These are phyloP conservation scores for Exephanes ischioxanthus DNA, from an alignment of 2,888 invertebrate species.

Conservation along the genomic window DNA sequence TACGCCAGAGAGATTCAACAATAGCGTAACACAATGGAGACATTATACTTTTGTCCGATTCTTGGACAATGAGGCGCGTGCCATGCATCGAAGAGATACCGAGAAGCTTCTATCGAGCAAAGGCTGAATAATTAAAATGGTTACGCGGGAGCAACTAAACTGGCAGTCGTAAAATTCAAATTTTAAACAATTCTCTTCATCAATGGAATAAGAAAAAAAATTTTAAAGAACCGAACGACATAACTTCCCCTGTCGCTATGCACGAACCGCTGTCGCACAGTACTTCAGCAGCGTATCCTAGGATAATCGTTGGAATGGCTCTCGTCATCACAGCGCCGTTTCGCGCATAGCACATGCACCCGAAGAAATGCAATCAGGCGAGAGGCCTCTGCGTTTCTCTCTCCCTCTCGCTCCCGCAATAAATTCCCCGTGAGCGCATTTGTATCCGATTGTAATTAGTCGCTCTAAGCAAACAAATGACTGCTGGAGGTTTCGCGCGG, in stretches of 20 bases:
- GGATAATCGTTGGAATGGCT: constrained; percentile 28
- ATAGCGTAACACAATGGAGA: constrained; percentile 33
- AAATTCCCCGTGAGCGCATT: constrained; percentile 74
- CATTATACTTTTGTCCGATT: constrained; percentile 44
- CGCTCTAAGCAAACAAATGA: constrained; percentile 84
- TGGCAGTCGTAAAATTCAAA: not conserved
- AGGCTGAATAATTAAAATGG: not conserved
- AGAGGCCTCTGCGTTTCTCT: constrained; percentile 10
- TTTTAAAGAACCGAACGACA: not conserved
- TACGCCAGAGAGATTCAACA: constrained; percentile 43
- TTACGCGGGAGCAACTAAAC: not conserved
- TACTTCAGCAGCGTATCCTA: constrained; percentile 7
- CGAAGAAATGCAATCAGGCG: constrained; percentile 64
- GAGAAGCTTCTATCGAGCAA: not conserved
- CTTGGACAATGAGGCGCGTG: constrained; percentile 36
- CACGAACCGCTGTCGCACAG: not conserved
- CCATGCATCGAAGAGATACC: constrained; percentile 15
- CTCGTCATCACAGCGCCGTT: constrained; percentile 18
- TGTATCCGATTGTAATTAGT: constrained; percentile 85
- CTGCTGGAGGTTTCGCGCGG: constrained; percentile 63
- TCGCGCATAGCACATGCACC: not conserved
- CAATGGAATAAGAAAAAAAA: not conserved
- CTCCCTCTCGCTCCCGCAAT: constrained; percentile 55
- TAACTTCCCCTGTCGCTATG: not conserved
- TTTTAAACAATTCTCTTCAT: not conserved